These are phyloP conservation scores for Trachelus troglodyta DNA, from an alignment of 2,888 invertebrate genomes.

Conservation along the genomic window DNA sequence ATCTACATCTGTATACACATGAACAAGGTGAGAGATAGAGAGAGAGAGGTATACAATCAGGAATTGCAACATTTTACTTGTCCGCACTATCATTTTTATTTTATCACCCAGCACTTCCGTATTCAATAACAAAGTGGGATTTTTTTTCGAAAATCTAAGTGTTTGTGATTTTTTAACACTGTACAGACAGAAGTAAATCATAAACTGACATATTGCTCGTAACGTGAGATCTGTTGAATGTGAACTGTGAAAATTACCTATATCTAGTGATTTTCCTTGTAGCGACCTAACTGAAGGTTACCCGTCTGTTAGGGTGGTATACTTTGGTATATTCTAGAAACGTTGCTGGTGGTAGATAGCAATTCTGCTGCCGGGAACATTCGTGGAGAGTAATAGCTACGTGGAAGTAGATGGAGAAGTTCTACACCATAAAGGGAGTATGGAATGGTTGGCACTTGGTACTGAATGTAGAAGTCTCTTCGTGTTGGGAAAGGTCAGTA, in stretches of 20 bases:
- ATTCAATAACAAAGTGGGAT: background rate
- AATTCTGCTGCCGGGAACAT: background rate
- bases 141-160: background rate
- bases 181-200: background rate
- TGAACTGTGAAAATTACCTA: background rate
- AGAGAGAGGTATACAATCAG: background rate
- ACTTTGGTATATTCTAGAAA: background rate
- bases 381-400: background rate
- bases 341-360: background rate
- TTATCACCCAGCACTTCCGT: background rate
- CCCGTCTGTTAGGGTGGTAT: background rate
- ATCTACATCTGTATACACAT: background rate
- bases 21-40: too few species aligned
- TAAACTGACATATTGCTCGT: background rate
- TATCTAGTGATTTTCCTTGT: background rate
- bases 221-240: background rate
- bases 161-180: background rate
- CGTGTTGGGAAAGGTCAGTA: background rate
- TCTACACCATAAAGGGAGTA: background rate
- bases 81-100: background rate
- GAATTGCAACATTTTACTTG: background rate
- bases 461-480: background rate
- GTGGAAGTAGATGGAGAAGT: background rate
- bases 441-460: background rate
- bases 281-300: background rate